Evolutionary conservation across 2,888 invertebrate species (phyloP).

Genomic region (Incurvaria masculella): DNA sequence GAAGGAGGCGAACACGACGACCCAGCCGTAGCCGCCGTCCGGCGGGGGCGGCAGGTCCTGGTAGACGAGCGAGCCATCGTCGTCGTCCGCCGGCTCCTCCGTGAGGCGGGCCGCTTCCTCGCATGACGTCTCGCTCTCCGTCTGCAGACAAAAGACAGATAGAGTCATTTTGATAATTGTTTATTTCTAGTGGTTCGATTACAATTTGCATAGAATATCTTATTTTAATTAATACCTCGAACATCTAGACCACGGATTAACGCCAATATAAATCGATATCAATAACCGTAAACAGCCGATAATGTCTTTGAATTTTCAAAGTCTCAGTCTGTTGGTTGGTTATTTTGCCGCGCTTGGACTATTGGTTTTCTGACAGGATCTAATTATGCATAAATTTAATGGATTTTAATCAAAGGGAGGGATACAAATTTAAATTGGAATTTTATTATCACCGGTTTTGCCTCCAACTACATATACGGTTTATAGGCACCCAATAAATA

Average conservation of each 20-base stretch:
- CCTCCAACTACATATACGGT: no score
- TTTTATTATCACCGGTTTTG: no score
- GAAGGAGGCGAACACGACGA: conserved; percentile 94
- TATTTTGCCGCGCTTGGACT: no score
- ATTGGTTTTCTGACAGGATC: no score
- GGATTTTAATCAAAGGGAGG: no score
- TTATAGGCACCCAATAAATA: no score
- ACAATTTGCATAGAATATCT: neutral
- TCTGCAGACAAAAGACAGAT: conserved; percentile 54
- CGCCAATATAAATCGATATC: neutral
- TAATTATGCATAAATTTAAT: no score
- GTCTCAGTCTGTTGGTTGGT: no score
- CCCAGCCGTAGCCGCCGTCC: conserved; percentile 90
- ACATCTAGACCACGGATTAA: neutral
- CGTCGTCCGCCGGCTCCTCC: conserved; percentile 61
- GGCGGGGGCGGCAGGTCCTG: conserved; percentile 82
- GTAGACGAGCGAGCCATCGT: conserved; percentile 63
- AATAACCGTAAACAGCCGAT: neutral
- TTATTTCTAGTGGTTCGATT: neutral
- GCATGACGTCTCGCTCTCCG: conserved; percentile 84
- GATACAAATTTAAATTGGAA: no score
- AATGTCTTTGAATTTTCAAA: neutral
- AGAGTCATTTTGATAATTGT: conserved; percentile 1
- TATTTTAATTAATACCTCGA: neutral
- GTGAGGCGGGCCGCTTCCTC: conserved; percentile 81